Conservation (phyloP, 2,797 vertebrate species). For the Acanthis flammea region DNA sequence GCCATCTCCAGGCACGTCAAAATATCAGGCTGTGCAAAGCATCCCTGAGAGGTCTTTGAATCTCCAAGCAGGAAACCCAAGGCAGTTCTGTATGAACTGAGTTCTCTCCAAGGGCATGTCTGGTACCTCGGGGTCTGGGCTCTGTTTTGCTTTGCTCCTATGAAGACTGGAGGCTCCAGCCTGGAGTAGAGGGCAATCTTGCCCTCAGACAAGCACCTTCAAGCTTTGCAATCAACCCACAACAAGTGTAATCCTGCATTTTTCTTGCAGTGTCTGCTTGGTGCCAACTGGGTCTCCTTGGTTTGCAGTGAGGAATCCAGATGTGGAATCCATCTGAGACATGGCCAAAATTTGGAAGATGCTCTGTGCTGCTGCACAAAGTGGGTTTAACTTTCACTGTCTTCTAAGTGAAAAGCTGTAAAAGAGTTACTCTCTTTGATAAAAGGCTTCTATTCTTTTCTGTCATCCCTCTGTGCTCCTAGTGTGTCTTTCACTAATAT, state of each 20-base stretch:
- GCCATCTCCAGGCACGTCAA: not conserved
- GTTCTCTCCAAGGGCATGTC: not conserved
- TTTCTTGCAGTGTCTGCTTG: not conserved
- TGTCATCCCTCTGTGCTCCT: not conserved
- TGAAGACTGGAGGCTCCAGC: not conserved
- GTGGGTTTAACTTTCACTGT: not conserved
- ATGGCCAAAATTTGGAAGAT: not conserved
- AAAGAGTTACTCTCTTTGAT: not conserved
- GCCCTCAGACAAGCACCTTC: not conserved
- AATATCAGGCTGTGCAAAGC: not conserved
- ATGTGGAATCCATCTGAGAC: not conserved
- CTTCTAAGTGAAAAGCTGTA: not conserved
- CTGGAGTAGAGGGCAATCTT: not conserved
- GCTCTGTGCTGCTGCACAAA: not conserved
- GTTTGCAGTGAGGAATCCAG: not conserved
- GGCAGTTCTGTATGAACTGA: not conserved
- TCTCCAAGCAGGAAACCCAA: not conserved
- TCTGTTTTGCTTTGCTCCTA: not conserved
- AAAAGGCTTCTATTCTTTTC: not conserved
- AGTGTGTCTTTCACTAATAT: not conserved
- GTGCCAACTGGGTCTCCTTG: not conserved
- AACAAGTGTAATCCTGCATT: not conserved
- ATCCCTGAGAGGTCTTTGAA: not conserved
- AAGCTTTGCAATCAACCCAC: not conserved
- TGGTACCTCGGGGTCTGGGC: not conserved